Percentiles rank a stretch among this genome's conserved stretches.
Conservation (phyloP, 2,797 vertebrate genomes). For the Zenarchopterus dispar region DNA sequence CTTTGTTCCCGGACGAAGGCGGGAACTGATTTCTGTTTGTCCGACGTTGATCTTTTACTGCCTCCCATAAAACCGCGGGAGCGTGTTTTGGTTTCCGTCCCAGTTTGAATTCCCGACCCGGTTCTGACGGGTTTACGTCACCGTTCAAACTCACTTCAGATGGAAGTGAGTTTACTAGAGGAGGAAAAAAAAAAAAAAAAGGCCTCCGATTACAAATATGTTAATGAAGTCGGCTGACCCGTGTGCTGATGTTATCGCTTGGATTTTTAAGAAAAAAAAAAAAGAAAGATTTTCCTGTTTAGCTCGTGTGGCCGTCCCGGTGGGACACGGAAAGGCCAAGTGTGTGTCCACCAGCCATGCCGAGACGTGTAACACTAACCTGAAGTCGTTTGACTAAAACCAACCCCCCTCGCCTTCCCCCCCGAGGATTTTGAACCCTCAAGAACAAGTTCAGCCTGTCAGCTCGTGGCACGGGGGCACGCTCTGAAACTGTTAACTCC, state of each 20-base stretch:
- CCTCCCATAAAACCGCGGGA: slow-evolving; percentile 36
- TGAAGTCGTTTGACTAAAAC: slow-evolving; percentile 65
- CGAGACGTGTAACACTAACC: slow-evolving; percentile 74
- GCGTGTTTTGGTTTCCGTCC: slow-evolving; percentile 27
- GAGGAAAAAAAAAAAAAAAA: slow-evolving; percentile 1
- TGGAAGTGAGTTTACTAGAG: slow-evolving; percentile 2
- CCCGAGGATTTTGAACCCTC: slow-evolving; percentile 64
- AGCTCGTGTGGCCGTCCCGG: slow-evolving; percentile 54
- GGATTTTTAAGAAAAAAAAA: slow-evolving; percentile 46
- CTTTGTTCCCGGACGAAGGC: slow-evolving; percentile 52
- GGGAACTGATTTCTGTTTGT: slow-evolving; percentile 43
- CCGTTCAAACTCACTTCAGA: background rate
- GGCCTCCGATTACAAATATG: slow-evolving; percentile 64
- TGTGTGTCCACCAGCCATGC: slow-evolving; percentile 49
- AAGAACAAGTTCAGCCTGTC: slow-evolving; percentile 76
- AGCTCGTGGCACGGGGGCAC: slow-evolving; percentile 45
- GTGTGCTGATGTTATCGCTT: slow-evolving; percentile 61
- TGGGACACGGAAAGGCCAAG: slow-evolving; percentile 60
- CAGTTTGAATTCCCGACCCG: slow-evolving; percentile 26
- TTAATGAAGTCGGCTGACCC: slow-evolving; percentile 59
- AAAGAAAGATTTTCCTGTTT: slow-evolving; percentile 62
- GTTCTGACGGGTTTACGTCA: slow-evolving; percentile 4
- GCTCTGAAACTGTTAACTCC: slow-evolving; percentile 49
- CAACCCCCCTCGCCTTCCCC: no score
- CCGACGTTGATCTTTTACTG: slow-evolving; percentile 36